Base-by-base conservation (phyloP, 1,140 invertebrate species). In the Calliopsis andreniformis region DNA sequence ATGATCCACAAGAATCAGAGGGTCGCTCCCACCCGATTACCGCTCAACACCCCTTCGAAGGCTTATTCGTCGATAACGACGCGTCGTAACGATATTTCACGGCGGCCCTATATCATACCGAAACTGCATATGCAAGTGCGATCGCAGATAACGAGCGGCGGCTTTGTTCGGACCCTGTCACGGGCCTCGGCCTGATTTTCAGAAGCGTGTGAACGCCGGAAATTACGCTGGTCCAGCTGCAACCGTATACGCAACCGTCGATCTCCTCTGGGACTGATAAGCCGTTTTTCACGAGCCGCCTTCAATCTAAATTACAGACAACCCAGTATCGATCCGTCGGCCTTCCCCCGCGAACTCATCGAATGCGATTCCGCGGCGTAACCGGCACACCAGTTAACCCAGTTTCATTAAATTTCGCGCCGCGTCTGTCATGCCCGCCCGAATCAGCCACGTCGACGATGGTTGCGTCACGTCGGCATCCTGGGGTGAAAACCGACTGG, bases 71-170 rank as follows among this genome's bases (percentile, higher is more conserved):
- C 56, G 82, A 83, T 83, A 83, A 83, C 79, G 80, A 66, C 76
- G 76, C 63, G 76, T 51, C 76, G 70, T 72, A 79, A 79, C 80
- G 80, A 83, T 83, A 83, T 83, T 83, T 83, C 82, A 83, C 76
- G 58, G 69, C 51, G 53, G 43, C 53, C 80, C 80, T 82, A 76
- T 75, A 76, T 82, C 80, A 83, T 69, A 39, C 53, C 61, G 61
- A 51, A 71, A 70, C 83, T 83, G 68, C 84, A 59, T 79, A 86
- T 84, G 82, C 82, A 84, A 86, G 80, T 84, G 75, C 79, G 82
- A 86, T 86, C 83, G 75, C 51, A 78, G 82, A 83, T 83, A 83
- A 83, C 82, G 73, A 78, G 64, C 70, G 43, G 43, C 64, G 66
- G 82, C 80, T 83, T 83, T 83, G 80, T 83, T 61, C 80, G 58